Evolutionary conservation across 2,797 vertebrate species (phyloP), one percentile per base, ranked within the genome.

Genomic region (Salarias fasciatus): DNA sequence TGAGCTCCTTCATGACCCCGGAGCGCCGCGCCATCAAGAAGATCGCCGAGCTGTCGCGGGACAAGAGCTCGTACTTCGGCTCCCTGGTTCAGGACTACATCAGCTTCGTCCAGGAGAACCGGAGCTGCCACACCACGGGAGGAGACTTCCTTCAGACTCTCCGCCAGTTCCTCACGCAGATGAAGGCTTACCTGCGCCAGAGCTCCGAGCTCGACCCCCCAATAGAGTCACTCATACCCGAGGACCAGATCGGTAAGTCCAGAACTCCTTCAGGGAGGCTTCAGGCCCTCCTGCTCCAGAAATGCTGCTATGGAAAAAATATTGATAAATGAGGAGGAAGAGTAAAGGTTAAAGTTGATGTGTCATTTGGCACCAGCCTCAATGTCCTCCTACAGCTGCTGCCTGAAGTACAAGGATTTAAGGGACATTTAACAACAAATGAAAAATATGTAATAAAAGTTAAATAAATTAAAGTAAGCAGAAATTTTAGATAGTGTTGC

Each of bases 81-180:
- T 97, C 94, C 38, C 86, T 99, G 53, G 97, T 99, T 35, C 96
- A 98, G 89, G 97, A 99, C 91, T 99, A 99, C 40, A 88, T 99
- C 72, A 94, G 94, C 84, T 99, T 98, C 63, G 92, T 98, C 28
- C 95, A 95, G 90, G 97, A 99, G 87, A 98, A 98, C 86, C 94
- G 93, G 40, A 93, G 95, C 66, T 96, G 96, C 84, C 96, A 98
- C 49, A 95, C 96, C 31, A 97, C 98, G 0, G 95, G 88, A 87
- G 88, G 0, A 57, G 97, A 99, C 75, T 92, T 99, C 79, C 90
- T 99, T 72, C 96, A 97, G 88, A 98, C 96, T 0, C 85, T 99
- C 71, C 91, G 97, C 45, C 96, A 99, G 88, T 98, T 98, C 71
- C 95, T 99, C 94, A 99, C 97, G 10, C 97, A 99, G 73, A 96